Base-by-base conservation (phyloP, 2,888 invertebrate genomes). In the Meandrusa payeni region DNA sequence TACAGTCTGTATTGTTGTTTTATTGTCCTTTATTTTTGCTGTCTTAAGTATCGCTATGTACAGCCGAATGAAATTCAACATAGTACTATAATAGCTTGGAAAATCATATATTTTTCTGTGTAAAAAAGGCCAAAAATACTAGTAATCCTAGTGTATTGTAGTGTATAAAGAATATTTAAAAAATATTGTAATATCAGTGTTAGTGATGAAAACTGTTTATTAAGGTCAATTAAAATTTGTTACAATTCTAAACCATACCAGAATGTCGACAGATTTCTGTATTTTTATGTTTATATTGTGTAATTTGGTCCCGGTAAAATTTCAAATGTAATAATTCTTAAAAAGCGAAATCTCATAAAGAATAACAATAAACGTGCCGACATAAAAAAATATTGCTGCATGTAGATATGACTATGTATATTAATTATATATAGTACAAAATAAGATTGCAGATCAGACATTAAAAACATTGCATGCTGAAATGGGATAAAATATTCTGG, bases 181-280 rank as follows among this genome's bases (percentile, higher is more conserved):
- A 71, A 62, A 58, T 48, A 55, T 69, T 67, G 63, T n/a, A n/a
- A n/a, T n/a, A n/a, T n/a, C 55, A 59, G 59, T 63, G 58, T 65
- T 59, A 12, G 63, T 56, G 61, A 63, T 58, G 50, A 48, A 55
- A 61, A 63, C 57, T 62, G 64, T 62, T 54, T 50, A 59, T 55
- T 59, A 61, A 64, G 69, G 76, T 75, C 76, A 77, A 77, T 78
- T 78, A 77, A 62, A 53, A 61, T 58, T 57, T 51, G 48, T 51
- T 59, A 57, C 59, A 64, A 65, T 66, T 67, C 66, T 66, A 65
- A 65, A 46, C 26, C 44, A 47, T 41, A 37, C 31, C n/a, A 28
- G 15, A 36, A 46, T 19, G 31, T 31, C 7, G n/a, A n/a, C n/a
- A n/a, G n/a, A n/a, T n/a, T n/a, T n/a, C n/a, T n/a, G n/a, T n/a